Evolutionary conservation across 2,888 invertebrate species (phyloP).

Genomic region (Drosophila macrospina): DNA sequence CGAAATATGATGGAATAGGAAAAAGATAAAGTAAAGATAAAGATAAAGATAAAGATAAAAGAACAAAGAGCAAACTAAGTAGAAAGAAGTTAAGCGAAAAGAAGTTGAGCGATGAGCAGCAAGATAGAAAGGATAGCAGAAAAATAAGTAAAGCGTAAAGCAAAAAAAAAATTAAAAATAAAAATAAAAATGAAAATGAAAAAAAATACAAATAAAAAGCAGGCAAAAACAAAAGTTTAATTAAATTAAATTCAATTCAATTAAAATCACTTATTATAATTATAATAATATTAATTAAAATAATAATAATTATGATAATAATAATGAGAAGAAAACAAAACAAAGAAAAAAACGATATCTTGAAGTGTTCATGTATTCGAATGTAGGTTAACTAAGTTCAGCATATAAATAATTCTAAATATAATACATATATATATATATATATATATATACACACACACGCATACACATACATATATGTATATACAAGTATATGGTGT

Average conservation of each 20-base stretch:
- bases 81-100: neutral
- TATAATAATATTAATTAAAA: conserved; percentile 15
- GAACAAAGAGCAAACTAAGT: conserved; percentile 8
- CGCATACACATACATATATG: conserved; percentile 30
- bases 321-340: conserved; percentile 22
- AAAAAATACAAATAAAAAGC: neutral
- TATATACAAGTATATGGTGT: conserved; percentile 41
- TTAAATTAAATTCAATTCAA: conserved; percentile 76
- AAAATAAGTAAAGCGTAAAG: conserved; percentile 19
- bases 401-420: conserved; percentile 65
- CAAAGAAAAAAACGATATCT: conserved; percentile 72
- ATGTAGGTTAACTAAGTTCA: conserved; percentile 74
- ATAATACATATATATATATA: conserved; percentile 55
- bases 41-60: too few relatives aligned
- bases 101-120: neutral
- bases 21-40: too few relatives aligned
- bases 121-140: neutral
- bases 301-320: conserved; percentile 17
- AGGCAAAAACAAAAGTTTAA: conserved; percentile 64
- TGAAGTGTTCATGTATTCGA: conserved; percentile 81
- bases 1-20: conserved; percentile 31
- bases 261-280: conserved; percentile 71
- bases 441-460: conserved; percentile 38
- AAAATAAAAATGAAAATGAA: conserved; percentile 10
- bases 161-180: conserved; percentile 13